These are phyloP conservation scores for Clitarchus hookeri DNA, from an alignment of 2,888 invertebrate species.

Conservation along the genomic window DNA sequence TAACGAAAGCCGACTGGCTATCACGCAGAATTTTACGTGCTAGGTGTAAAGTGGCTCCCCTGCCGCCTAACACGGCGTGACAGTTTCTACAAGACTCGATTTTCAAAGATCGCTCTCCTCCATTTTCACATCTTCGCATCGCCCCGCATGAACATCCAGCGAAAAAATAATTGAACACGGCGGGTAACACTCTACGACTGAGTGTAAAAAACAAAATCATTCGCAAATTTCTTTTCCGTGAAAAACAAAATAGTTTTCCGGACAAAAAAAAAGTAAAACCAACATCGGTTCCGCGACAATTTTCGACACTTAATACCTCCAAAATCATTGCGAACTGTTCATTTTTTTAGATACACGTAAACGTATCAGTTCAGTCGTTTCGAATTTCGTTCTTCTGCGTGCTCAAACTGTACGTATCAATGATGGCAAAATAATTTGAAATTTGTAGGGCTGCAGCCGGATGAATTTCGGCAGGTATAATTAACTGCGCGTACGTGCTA, in stretches of 20 bases:
- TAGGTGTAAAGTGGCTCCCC: neutral
- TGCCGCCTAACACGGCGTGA: neutral
- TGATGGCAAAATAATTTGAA: neutral
- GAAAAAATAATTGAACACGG: neutral
- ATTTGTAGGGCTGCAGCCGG: neutral
- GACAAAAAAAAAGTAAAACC: neutral
- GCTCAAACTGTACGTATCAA: neutral
- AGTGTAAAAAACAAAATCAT: too few relatives aligned
- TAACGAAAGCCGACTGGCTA: neutral
- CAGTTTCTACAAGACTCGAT: neutral
- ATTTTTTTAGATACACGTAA: neutral
- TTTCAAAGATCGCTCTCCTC: conserved; percentile 14
- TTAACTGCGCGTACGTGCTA: too few relatives aligned
- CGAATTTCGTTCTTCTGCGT: neutral
- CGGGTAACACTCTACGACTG: neutral
- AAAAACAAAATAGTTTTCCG: too few relatives aligned
- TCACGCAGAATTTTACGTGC: neutral
- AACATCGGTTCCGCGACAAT: neutral
- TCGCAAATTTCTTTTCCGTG: too few relatives aligned
- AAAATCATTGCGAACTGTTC: neutral
- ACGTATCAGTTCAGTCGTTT: neutral
- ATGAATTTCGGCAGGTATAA: neutral
- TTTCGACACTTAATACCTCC: neutral
- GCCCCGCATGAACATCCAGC: neutral
- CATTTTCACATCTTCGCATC: neutral